Conservation (phyloP, 2,888 invertebrate genomes). For the Torymus aiolomorphi region DNA sequence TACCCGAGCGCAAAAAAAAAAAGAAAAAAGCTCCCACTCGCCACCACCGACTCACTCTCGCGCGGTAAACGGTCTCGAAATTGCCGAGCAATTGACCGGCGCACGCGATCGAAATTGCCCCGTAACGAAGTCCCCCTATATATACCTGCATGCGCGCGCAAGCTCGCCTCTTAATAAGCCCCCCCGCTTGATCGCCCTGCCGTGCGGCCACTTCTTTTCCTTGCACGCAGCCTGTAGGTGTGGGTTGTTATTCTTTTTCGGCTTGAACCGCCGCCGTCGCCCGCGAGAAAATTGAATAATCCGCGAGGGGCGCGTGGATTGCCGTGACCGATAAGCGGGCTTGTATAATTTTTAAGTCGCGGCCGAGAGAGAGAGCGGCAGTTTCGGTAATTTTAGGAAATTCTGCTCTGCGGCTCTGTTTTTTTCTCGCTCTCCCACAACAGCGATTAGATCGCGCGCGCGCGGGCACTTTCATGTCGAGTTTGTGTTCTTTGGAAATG, state of each 20-base stretch:
- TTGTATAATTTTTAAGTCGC: conserved; percentile 46
- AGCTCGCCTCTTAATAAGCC: conserved; percentile 44
- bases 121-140: conserved; percentile 57
- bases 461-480: too few species aligned
- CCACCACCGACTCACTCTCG: conserved; percentile 51
- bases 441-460: too few species aligned
- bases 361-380: background rate
- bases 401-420: background rate
- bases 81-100: conserved; percentile 64
- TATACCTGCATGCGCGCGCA: conserved; percentile 40
- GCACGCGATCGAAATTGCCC: conserved; percentile 72
- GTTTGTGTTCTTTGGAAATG: too few species aligned
- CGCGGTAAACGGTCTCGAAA: conserved; percentile 67
- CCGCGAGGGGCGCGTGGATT: conserved; percentile 27
- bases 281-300: conserved; percentile 49
- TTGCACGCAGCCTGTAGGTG: background rate
- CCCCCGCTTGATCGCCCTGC: conserved; percentile 26
- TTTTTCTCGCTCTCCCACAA: too few species aligned
- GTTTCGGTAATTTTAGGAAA: conserved; percentile 24
- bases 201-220: background rate
- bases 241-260: too few species aligned
- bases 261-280: too few species aligned
- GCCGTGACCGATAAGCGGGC: conserved; percentile 41
- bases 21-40: conserved; percentile 21
- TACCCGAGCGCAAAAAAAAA: background rate